Base-by-base conservation (phyloP, 2,797 vertebrate genomes). In the Oreonectes daqikongensis region DNA sequence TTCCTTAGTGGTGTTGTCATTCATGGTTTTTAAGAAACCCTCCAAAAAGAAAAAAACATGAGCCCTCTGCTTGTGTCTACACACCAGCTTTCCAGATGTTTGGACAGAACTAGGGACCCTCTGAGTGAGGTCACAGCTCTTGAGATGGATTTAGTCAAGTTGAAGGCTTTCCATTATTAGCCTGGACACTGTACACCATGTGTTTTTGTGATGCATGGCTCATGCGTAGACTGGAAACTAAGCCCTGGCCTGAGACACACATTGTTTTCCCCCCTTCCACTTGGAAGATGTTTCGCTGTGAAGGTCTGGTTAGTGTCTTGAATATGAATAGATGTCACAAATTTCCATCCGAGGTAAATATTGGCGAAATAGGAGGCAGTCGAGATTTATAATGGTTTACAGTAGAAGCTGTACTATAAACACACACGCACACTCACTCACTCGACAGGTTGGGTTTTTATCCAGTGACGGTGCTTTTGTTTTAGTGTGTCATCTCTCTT, bases 381-480 rank as follows among this genome's bases (percentile, higher is more conserved):
- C 2, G 15, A 65, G 79, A 81, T 76, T 81, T 76, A 75, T 59
- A 52, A 22, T 40, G 14, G 71, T 81, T 78, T 81, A 76, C 20
- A 65, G 6, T 69, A 73, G 69, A 24, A 61, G 44, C n/a, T 15
- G 22, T 50, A 42, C 26, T 73, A 9, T 72, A 53, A 77, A 59
- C 55, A 61, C 28, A 61, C 59, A 60, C n/a, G 57, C 28, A 9
- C 57, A 35, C 26, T 53, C n/a, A 35, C 26, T 53, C n/a, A 52
- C 64, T 57, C n/a, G 44, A 64, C 55, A 55, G 15, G 20, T 72
- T 72, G 10, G 38, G 28, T 52, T 59, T 68, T 72, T 3, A 7
- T 63, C 22, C 18, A 42, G 18, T 55, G 42, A 28, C 12, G 15
- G 65, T 30, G 35, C 17, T n/a, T 46, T 22, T 55, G 55, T 38